Evolutionary conservation across 2,113 vertebrate genomes (phyloP), one percentile per base, ranked within the genome.

Genomic region (Ondatra zibethicus): DNA sequence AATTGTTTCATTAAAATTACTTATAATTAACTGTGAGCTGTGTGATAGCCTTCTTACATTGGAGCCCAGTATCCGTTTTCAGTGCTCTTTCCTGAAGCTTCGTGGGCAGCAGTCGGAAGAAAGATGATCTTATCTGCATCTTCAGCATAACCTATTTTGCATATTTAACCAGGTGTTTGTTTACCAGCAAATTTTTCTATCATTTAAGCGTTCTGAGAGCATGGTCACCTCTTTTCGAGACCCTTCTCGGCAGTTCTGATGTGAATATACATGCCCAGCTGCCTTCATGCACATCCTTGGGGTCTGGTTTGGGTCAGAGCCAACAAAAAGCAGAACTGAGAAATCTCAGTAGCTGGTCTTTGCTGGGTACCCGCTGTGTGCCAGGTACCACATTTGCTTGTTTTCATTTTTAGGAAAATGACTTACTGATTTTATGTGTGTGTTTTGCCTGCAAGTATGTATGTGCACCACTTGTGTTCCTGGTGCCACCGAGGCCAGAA

Each of bases 1-100:
- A 70, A 92, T 31, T 88, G 88, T 97, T 95, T 93, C 80, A 33
- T 95, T 95, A 95, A 97, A 96, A 97, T 93, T 93, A 47, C 86
- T 95, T 96, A 77, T 61, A 94, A 93, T 97, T 89, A 93, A 93
- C 90, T 88, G 63, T 93, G 87, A 92, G 91, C 58, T 80, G 7
- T 39, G 90, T 47, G 92, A 68, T 89, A 92, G 89, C 68, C 77
- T 93, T 94, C 96, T 89, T 58, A 73, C 73, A 55, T 96, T 27
- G 86, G 92, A 70, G 65, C 70, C 52, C 50, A 29, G 16, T 82
- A 76, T 96, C 92, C n/a, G 27, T 94, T 97, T 94, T 93, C 89
- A 80, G 0, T 39, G 63, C 94, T 96, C 89, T 93, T 94, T 92
- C 63, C 87, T 47, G 89, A 96, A 95, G 78, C 87, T 89, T 11